These are phyloP conservation scores for Tupaia chinensis DNA, from an alignment of 2,113 vertebrate species.

Conservation along the genomic window DNA sequence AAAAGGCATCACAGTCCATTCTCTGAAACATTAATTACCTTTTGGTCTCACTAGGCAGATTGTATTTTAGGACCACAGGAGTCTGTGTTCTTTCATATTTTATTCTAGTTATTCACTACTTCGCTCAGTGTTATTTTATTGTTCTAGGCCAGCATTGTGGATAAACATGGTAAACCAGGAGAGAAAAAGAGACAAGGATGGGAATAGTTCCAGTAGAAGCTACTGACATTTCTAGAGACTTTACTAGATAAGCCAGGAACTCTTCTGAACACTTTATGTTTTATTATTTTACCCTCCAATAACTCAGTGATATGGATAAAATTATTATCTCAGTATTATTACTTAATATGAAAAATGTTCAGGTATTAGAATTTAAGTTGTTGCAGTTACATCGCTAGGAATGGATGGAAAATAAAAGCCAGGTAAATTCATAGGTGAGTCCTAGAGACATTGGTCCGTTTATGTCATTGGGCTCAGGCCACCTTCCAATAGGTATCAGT, in stretches of 20 bases:
- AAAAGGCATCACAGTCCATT: not conserved
- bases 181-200: not conserved
- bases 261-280: not conserved
- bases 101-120: not conserved
- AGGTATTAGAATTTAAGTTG: not conserved
- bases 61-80: not conserved
- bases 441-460: not conserved
- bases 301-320: not conserved
- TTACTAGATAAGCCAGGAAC: not conserved
- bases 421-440: not conserved
- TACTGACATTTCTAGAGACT: not conserved
- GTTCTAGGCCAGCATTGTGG: not conserved
- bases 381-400: not conserved
- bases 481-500: accelerated
- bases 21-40: not conserved
- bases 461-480: not conserved
- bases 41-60: not conserved
- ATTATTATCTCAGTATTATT: not conserved
- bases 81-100: not conserved
- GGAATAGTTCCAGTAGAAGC: not conserved
- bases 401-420: not conserved
- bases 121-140: not conserved
- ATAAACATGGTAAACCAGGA: not conserved
- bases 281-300: not conserved
- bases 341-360: not conserved